Percentiles rank a stretch among this genome's conserved stretches.
Conservation (phyloP, 2,113 vertebrate species). For the Eclectus roratus region DNA sequence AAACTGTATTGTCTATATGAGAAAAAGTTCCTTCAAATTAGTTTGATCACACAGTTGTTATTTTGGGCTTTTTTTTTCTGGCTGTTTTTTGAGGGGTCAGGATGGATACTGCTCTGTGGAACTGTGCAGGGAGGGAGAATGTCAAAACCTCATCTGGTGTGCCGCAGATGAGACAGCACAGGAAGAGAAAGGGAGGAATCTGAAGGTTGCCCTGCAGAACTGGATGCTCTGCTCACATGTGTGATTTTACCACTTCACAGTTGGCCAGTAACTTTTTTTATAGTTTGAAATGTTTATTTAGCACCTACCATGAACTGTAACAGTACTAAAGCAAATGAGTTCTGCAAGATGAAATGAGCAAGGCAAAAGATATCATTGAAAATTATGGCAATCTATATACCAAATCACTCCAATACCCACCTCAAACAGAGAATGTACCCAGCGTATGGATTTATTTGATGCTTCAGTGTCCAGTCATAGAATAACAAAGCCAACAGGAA, state of each 20-base stretch:
- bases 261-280: background rate
- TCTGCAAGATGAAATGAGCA: background rate
- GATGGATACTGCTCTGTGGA: background rate
- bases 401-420: background rate
- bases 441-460: background rate
- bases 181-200: background rate
- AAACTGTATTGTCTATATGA: background rate
- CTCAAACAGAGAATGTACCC: background rate
- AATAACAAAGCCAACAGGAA: background rate
- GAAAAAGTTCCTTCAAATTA: background rate
- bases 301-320: background rate
- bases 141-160: background rate
- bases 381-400: background rate
- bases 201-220: background rate
- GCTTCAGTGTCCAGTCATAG: background rate
- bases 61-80: background rate
- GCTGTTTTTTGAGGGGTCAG: rapidly evolving
- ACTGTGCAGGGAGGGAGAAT: background rate
- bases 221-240: background rate
- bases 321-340: background rate
- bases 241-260: background rate
- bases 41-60: background rate
- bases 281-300: background rate
- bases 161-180: background rate
- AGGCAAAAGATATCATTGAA: background rate